These are phyloP conservation scores for Neoaliturus tenellus DNA, from an alignment of 2,888 invertebrate genomes.

Conservation along the genomic window DNA sequence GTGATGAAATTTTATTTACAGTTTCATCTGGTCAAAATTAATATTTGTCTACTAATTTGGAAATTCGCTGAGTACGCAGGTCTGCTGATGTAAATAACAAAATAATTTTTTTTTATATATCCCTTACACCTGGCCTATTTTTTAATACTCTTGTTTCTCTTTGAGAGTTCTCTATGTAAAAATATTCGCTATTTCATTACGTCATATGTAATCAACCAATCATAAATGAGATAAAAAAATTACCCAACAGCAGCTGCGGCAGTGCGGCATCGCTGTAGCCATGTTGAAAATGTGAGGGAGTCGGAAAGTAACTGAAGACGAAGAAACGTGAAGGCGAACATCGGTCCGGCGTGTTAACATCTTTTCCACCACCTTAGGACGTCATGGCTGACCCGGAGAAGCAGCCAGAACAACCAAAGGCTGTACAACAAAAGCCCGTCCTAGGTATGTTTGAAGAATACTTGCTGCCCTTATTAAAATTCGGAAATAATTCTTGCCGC, in stretches of 20 bases:
- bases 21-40: too few species aligned
- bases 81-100: too few species aligned
- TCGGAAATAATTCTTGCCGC: neutral
- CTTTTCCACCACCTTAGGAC: slow-evolving; percentile 77
- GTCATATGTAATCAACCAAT: slow-evolving; percentile 52
- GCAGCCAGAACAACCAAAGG: slow-evolving; percentile 84
- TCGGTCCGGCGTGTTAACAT: slow-evolving; percentile 74
- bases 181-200: neutral
- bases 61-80: too few species aligned
- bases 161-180: neutral
- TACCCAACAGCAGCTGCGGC: slow-evolving; percentile 53
- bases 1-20: too few species aligned
- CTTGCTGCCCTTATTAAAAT: neutral
- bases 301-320: slow-evolving; percentile 74
- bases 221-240: slow-evolving; percentile 51
- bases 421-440: slow-evolving; percentile 89
- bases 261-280: slow-evolving; percentile 66
- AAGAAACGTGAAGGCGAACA: slow-evolving; percentile 74
- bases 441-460: slow-evolving; percentile 81
- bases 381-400: slow-evolving; percentile 98
- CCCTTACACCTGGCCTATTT: too few species aligned
- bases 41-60: too few species aligned
- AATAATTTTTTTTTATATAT: too few species aligned
- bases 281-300: slow-evolving; percentile 70
- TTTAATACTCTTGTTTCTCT: too few species aligned